Base-by-base conservation (phyloP, 2,113 vertebrate genomes). In the Murina feae region DNA sequence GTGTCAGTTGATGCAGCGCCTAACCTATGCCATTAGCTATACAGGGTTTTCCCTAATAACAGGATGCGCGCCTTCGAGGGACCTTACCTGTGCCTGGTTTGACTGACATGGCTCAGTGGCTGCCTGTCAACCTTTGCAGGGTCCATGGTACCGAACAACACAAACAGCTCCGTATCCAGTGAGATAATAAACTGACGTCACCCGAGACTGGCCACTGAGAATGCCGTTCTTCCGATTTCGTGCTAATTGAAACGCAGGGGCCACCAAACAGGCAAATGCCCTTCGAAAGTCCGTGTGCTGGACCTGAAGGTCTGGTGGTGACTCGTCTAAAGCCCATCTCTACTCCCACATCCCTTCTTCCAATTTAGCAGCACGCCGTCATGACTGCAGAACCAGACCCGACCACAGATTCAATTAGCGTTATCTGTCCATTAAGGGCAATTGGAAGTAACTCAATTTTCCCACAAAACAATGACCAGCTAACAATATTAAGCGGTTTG, bases 341-440 rank as follows among this genome's bases (percentile, higher is more conserved):
- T 16, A 2, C 30, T 17, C 44, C 4, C 9, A 8, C 25, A 0
- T 21, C 44, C 14, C 13, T 28, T 25, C 37, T 0, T 13, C 69
- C n/a, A 6, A 11, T 10, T 37, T 7, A 17, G 17, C 80, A 18
- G 11, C 60, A 35, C 32, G 2, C 60, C 53, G 11, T 10, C 39
- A 39, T 21, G 3, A 12, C 35, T 10, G 14, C 17, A 53, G 55
- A 37, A 30, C 65, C 28, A 32, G 20, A 18, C 1, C 13, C 23
- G 1, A 5, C 72, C 25, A 16, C n/a, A 21, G 42, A 47, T 18
- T 37, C 79, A 17, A 13, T 47, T 2, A 91, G 18, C 44, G 7
- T 18, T 8, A 32, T 37, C 13, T 66, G 90, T 4, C 80, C 58
- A 4, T 20, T 9, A 76, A 89, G 37, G 35, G 18, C 47, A 9